Conservation (phyloP, 92 coral and sea anemone genomes). For the Paragorgia papillata region DNA sequence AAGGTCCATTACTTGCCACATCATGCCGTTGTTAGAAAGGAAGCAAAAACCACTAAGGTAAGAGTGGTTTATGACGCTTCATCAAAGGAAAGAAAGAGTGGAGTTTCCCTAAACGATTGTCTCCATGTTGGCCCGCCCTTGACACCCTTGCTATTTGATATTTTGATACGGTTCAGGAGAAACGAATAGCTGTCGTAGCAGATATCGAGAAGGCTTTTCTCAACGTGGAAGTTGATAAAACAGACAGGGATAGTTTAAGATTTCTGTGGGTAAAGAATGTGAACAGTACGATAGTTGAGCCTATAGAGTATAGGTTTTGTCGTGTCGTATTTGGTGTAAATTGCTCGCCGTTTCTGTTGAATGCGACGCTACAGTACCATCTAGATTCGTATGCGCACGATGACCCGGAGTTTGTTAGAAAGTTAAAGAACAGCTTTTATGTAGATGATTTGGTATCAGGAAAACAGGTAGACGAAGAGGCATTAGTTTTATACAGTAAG, state of each 20-base stretch:
- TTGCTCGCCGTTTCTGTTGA: no score
- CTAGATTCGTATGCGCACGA: slow-evolving; percentile 29
- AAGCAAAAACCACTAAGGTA: slow-evolving; percentile 29
- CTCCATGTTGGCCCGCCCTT: no score
- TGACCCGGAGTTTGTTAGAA: no score
- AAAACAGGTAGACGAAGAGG: background rate
- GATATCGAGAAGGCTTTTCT: slow-evolving; percentile 40
- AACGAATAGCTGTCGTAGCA: no score
- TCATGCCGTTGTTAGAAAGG: slow-evolving; percentile 27
- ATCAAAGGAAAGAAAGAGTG: background rate
- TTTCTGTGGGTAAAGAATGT: slow-evolving; percentile 25
- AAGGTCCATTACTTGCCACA: slow-evolving; percentile 40
- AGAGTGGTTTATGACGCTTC: slow-evolving; percentile 28
- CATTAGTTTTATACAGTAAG: background rate
- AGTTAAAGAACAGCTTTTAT: no score
- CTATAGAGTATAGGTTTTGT: slow-evolving; percentile 32
- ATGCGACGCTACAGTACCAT: slow-evolving; percentile 60
- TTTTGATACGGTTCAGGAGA: slow-evolving; percentile 16
- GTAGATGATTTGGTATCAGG: slow-evolving; percentile 64
- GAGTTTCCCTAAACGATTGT: no score
- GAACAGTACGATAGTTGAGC: background rate
- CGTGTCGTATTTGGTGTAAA: slow-evolving; percentile 66
- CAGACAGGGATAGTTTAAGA: slow-evolving; percentile 44
- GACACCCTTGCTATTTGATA: slow-evolving; percentile 8
- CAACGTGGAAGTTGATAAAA: slow-evolving; percentile 22